Conservation (phyloP, 2,113 vertebrate species). For the Marmota monax region DNA sequence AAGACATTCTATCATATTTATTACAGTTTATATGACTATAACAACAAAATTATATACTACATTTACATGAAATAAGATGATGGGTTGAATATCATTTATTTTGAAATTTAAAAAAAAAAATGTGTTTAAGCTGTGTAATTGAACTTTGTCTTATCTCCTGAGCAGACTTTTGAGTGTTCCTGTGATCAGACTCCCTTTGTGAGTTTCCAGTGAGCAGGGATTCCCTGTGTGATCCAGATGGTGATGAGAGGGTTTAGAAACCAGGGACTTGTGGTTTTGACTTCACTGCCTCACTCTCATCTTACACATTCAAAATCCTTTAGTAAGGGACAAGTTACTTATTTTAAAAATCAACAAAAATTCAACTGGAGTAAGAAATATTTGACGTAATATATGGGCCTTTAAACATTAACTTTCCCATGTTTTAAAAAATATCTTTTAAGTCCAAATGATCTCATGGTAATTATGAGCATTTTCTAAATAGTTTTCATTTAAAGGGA, state of each 20-base stretch:
- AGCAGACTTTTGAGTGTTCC: not conserved
- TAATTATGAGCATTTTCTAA: not conserved
- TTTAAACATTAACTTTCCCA: not conserved
- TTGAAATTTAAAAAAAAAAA: not conserved
- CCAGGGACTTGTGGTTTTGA: not conserved
- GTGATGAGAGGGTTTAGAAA: not conserved
- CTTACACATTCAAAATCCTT: not conserved
- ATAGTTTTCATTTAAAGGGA: slow-evolving; percentile 13
- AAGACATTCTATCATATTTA: not conserved
- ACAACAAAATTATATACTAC: not conserved
- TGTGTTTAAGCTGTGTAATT: slow-evolving; percentile 14
- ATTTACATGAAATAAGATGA: slow-evolving; percentile 38
- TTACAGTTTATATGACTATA: not conserved
- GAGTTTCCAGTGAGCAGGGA: not conserved
- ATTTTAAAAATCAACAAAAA: not conserved
- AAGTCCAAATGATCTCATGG: not conserved
- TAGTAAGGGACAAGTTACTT: not conserved
- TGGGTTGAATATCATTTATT: not conserved
- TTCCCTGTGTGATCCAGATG: not conserved
- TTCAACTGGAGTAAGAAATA: slow-evolving; percentile 1
- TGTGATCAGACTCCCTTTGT: not conserved
- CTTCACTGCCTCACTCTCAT: not conserved
- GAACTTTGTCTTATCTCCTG: not conserved
- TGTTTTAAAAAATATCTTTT: not conserved
- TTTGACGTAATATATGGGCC: not conserved